Evolutionary conservation across 2,113 vertebrate genomes (phyloP), one percentile per base, ranked within the genome.

Genomic region (Lycaon pictus): DNA sequence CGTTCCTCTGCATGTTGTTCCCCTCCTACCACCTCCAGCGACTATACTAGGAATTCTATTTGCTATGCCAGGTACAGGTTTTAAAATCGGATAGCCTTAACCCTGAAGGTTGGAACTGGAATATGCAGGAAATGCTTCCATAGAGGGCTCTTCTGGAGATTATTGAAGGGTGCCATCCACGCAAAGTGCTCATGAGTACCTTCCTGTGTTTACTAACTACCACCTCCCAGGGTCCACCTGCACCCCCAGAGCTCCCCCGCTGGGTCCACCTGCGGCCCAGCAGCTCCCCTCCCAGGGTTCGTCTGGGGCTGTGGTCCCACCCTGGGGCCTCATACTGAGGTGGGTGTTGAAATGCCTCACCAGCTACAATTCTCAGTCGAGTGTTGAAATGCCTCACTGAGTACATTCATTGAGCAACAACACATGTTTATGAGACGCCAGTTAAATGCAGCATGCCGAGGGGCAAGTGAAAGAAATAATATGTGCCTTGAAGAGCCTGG

Each of bases 1-100:
- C 25, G 0, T 32, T 32, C 3, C 11, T 69, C 51, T 29, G 25
- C 5, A 37, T 2, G 13, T 0, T 0, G 51, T 4, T 16, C 43
- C 5, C 10, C n/a, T 25, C 0, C 6, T 7, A 1, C 2, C 48
- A 27, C 15, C 7, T 29, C n/a, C 16, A 8, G 7, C n/a, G 10
- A 19, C 11, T 55, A 17, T 7, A 5, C 23, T 32, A 32, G 22
- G 53, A 12, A 32, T 25, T 11, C 27, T 32, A 15, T 6, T 6
- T 32, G 32, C 35, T 3, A 0, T 27, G 16, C 56, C 56, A 43
- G 51, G 4, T 35, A 43, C 11, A 16, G 11, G n/a, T 15, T 56
- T 43, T 23, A 11, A 43, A 82, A 55, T 29, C 1, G 7, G 2
- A 6, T 8, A 16, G 11, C 15, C 32, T 55, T 8, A 8, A 25